Evolutionary conservation across 1,140 invertebrate genomes (phyloP).

Genomic region (Elymnias hypermnestra): DNA sequence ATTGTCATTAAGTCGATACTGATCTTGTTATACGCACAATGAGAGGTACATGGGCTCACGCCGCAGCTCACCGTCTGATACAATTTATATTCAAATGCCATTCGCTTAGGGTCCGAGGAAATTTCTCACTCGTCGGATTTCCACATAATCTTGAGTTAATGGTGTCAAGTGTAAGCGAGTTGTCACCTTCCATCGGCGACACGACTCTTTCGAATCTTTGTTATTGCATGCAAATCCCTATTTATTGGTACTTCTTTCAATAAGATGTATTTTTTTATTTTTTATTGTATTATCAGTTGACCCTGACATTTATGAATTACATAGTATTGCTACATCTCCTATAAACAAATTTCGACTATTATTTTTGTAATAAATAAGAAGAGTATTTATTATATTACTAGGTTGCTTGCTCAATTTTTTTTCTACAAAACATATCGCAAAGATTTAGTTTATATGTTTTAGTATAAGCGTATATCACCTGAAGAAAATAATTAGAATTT

Average conservation of each 20-base stretch:
- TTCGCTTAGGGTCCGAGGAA: conserved; percentile 58
- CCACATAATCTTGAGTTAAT: conserved; percentile 68
- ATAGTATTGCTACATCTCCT: too few relatives aligned
- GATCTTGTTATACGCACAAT: conserved; percentile 75
- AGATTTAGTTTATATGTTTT: too few relatives aligned
- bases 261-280: conserved; percentile 1
- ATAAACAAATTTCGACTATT: too few relatives aligned
- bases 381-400: too few relatives aligned
- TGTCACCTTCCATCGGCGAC: conserved; percentile 25
- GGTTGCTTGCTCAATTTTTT: too few relatives aligned
- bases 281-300: too few relatives aligned
- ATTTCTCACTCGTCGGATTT: conserved; percentile 71
- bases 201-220: conserved; percentile 12
- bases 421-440: too few relatives aligned
- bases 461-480: too few relatives aligned
- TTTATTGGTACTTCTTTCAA: conserved; percentile 5
- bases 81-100: conserved; percentile 75
- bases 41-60: conserved; percentile 54
- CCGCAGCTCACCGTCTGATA: conserved; percentile 42
- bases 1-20: conserved; percentile 76
- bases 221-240: conserved; percentile 24
- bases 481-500: too few relatives aligned
- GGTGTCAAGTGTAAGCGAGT: conserved; percentile 37
- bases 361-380: too few relatives aligned
- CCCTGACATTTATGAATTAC: too few relatives aligned